phyloP scores from a whole-genome alignment of 2,113 vertebrate species.

The Tretioscincus oriximinensis region DNA sequence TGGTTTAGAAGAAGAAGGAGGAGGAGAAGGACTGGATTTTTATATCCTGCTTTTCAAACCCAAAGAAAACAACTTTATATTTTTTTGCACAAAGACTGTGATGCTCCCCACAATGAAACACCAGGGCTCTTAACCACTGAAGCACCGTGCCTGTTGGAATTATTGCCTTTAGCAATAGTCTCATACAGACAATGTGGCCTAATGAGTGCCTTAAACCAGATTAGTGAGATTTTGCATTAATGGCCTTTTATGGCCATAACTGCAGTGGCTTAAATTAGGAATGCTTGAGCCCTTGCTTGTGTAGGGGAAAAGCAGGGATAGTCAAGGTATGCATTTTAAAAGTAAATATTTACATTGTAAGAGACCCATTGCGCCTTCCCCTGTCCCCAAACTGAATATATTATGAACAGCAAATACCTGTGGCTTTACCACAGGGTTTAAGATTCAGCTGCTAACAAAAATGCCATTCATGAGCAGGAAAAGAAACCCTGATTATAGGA shows the following conservation, averaged over 20 bases:
- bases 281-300: constrained; percentile 14
- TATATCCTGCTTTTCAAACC: no score
- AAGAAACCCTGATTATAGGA: neutral
- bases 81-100: no score
- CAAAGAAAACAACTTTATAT: no score
- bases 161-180: no score
- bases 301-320: neutral
- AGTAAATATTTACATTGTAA: constrained; percentile 59
- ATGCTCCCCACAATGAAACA: no score
- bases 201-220: no score
- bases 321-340: constrained; percentile 18
- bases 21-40: no score
- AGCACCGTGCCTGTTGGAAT: no score
- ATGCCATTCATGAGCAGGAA: constrained; percentile 21
- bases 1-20: no score
- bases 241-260: neutral
- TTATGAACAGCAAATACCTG: constrained; percentile 52
- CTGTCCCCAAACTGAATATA: constrained; percentile 30
- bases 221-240: no score
- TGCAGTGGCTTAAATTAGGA: neutral
- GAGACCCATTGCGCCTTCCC: neutral
- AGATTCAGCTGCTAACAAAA: constrained; percentile 26
- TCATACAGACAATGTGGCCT: no score
- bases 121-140: no score
- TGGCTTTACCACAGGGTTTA: constrained; percentile 45